Percentiles rank a stretch among this genome's conserved stretches.
Conservation (phyloP, 2,888 invertebrate species). For the Euplexia lucipara region DNA sequence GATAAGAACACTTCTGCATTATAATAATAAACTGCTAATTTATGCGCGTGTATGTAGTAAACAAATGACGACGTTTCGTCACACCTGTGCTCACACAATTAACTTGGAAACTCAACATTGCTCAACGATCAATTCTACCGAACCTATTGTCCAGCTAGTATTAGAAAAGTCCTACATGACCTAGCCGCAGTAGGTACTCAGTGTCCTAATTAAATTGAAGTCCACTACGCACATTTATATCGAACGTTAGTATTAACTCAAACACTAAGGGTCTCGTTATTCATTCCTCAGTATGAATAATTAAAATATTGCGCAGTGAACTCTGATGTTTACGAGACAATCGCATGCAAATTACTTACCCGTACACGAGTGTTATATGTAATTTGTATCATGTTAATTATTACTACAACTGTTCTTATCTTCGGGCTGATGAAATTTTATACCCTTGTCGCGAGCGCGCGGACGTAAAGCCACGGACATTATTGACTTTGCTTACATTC, state of each 20-base stretch:
- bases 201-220: slow-evolving; percentile 52
- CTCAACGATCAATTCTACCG: slow-evolving; percentile 24
- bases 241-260: slow-evolving; percentile 55
- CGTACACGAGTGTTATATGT: slow-evolving; percentile 71
- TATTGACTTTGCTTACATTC: slow-evolving; percentile 56
- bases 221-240: slow-evolving; percentile 52
- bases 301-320: slow-evolving; percentile 77
- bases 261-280: slow-evolving; percentile 62
- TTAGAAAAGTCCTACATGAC: slow-evolving; percentile 36
- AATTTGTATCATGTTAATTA: slow-evolving; percentile 76
- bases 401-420: slow-evolving; percentile 73
- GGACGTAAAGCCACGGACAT: slow-evolving; percentile 62
- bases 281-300: slow-evolving; percentile 67
- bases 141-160: slow-evolving; percentile 22
- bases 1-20: slow-evolving; percentile 64
- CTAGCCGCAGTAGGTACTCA: slow-evolving; percentile 25
- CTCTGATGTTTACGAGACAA: slow-evolving; percentile 76
- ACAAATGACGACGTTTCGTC: slow-evolving; percentile 64
- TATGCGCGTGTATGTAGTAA: slow-evolving; percentile 74
- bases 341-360: slow-evolving; percentile 72
- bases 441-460: slow-evolving; percentile 69
- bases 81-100: slow-evolving; percentile 66
- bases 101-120: slow-evolving; percentile 45
- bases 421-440: slow-evolving; percentile 74
- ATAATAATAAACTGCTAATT: slow-evolving; percentile 78